These are phyloP conservation scores for Notocelia uddmanniana DNA, from an alignment of 2,888 invertebrate species.

Conservation along the genomic window DNA sequence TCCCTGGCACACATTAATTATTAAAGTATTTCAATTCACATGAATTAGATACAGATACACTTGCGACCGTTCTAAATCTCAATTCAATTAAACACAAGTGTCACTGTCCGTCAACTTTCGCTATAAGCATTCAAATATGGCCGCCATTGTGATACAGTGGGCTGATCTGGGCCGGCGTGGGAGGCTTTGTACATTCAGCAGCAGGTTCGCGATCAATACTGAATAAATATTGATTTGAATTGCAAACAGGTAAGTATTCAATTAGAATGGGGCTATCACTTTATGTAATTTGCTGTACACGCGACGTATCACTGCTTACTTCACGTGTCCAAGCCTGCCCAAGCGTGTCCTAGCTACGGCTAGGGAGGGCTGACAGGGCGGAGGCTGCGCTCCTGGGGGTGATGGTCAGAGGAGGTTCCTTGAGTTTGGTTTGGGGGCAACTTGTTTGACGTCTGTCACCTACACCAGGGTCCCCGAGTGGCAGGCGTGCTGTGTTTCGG, in stretches of 20 bases:
- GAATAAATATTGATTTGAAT: constrained; percentile 42
- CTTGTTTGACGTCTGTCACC: too few species aligned
- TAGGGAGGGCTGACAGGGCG: too few species aligned
- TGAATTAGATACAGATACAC: not conserved
- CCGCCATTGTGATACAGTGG: constrained; percentile 38
- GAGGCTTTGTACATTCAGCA: constrained; percentile 36
- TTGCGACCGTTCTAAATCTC: not conserved
- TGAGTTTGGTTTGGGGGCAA: too few species aligned
- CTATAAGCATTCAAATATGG: constrained; percentile 36
- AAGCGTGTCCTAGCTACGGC: too few species aligned
- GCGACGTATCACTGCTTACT: too few species aligned
- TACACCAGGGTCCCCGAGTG: too few species aligned
- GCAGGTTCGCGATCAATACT: constrained; percentile 40
- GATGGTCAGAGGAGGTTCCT: too few species aligned
- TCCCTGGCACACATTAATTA: too few species aligned
- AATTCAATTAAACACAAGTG: constrained; percentile 16
- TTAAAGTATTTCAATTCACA: not conserved
- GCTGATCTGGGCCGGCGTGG: constrained; percentile 36
- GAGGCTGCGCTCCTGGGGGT: too few species aligned
- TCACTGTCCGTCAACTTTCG: constrained; percentile 31
- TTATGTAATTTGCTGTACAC: not conserved
- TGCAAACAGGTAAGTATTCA: constrained; percentile 10
- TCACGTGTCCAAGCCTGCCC: too few species aligned
- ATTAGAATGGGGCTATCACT: not conserved
- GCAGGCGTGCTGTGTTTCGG: too few species aligned